Evolutionary conservation across 2,888 invertebrate genomes (phyloP), one percentile per base, ranked within the genome.

Genomic region (Orgyia antiqua): DNA sequence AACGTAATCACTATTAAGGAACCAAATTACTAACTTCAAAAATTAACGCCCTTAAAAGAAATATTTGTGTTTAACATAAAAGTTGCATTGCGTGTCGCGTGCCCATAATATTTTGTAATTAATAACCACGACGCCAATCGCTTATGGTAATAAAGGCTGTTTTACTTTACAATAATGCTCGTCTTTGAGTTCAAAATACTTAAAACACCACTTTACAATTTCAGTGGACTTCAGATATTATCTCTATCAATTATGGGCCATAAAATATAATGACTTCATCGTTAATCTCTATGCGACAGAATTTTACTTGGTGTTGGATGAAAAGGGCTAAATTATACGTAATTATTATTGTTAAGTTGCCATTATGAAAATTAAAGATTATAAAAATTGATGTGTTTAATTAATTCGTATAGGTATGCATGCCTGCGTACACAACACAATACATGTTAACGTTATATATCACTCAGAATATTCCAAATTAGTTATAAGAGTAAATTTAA

Each of bases 201-300:
- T 61, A 51, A 74, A 71, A 67, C 69, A 67, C 71, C 68, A 77
- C 78, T 76, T 79, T 76, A 80, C 80, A 79, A 80, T 82, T 83
- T 75, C 71, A 77, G 69, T 68, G 59, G 68, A 62, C 57, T 69
- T 56, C 48, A 78, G 82, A 83, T 83, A 67, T 59, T 82, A 83
- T 83, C 82, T 80, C 72, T 78, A 82, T 80, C 82, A 83, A 83
- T 83, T 83, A 83, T 80, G 75, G 82, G 54, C 80, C 78, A 82
- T 83, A 82, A 83, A 83, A 79, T 68, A 71, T 82, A 83, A 83
- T 83, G 83, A 78, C 83, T 83, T 79, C 78, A 83, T 83, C 83
- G 79, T 83, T 82, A 82, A 83, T 82, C 82, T 80, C 68, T 78
- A 80, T 77, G 78, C 79, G 82, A 80, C 79, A 79, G 71, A 70